A percentile compares a stretch with the other conserved stretches of the same genome.
phyloP scores from a whole-genome alignment of 2,797 vertebrate genomes.

The Ctenopoma multispine region DNA sequence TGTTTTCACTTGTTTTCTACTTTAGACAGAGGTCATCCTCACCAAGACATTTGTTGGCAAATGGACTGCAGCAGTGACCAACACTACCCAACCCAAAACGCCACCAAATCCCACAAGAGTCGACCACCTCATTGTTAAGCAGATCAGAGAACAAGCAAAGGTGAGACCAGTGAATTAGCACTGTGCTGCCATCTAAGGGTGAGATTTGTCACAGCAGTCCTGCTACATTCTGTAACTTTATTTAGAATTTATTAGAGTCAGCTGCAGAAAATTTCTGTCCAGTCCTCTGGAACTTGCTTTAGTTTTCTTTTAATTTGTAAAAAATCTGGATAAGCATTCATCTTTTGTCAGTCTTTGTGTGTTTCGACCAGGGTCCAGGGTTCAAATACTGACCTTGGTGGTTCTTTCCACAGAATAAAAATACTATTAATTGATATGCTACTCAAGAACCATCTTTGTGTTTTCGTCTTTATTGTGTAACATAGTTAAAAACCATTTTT shows the following conservation, averaged over 20 bases:
- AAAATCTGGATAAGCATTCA: not conserved
- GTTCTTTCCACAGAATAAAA: not conserved
- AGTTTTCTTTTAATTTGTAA: not conserved
- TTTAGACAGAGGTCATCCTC: constrained; percentile 89
- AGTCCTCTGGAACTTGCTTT: not conserved
- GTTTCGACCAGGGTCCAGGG: not conserved
- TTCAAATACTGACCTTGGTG: not conserved
- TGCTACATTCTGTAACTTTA: not conserved
- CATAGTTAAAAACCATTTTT: not conserved
- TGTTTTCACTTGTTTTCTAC: constrained; percentile 46
- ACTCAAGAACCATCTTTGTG: not conserved
- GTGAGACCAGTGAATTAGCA: constrained; percentile 78
- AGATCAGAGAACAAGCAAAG: constrained; percentile 90
- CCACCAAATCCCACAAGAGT: constrained; percentile 89
- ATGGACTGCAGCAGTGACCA: constrained; percentile 82
- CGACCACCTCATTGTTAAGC: constrained; percentile 91
- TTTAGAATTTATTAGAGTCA: not conserved
- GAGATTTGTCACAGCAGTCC: constrained; percentile 12
- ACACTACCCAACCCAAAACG: constrained; percentile 83
- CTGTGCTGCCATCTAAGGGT: constrained; percentile 52
- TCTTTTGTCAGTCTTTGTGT: not conserved
- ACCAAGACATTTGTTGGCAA: constrained; percentile 87
- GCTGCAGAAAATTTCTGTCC: too few relatives aligned
- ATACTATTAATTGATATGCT: not conserved
- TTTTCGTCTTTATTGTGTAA: not conserved